Conservation (phyloP, 1,140 invertebrate species). For the Drosophila sulfurigaster region DNA sequence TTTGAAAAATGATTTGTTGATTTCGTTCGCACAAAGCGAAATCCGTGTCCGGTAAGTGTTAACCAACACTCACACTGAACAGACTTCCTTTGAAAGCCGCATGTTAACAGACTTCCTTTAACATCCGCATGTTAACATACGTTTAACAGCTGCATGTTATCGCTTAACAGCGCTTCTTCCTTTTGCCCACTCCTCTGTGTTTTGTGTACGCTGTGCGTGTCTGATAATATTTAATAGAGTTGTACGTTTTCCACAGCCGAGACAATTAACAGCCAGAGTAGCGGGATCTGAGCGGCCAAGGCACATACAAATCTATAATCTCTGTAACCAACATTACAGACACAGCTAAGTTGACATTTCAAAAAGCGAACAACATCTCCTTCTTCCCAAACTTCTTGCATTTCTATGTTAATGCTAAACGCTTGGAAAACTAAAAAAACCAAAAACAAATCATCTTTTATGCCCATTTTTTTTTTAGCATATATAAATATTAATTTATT, state of each 20-base stretch:
- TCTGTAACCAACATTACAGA: conserved; percentile 47
- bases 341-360: conserved; percentile 53
- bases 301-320: conserved; percentile 15
- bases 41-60: background rate
- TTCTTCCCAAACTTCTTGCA: conserved; percentile 12
- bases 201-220: conserved; percentile 1
- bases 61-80: background rate
- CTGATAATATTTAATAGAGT: conserved; percentile 39
- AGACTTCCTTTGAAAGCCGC: background rate
- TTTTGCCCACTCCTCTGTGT: background rate
- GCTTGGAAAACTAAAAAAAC: no score
- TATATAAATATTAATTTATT: conserved; percentile 64
- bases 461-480: conserved; percentile 38
- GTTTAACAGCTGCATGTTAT: background rate
- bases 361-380: conserved; percentile 16
- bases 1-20: background rate
- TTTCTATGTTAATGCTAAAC: conserved; percentile 3
- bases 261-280: conserved; percentile 11
- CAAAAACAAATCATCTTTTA: conserved; percentile 2
- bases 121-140: background rate
- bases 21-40: background rate
- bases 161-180: background rate
- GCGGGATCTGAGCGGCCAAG: conserved; percentile 28
- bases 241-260: conserved; percentile 50
- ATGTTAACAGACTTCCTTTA: background rate